phyloP scores from a whole-genome alignment of 92 coral and sea anemone genomes.

The Meandrina meandrites region DNA sequence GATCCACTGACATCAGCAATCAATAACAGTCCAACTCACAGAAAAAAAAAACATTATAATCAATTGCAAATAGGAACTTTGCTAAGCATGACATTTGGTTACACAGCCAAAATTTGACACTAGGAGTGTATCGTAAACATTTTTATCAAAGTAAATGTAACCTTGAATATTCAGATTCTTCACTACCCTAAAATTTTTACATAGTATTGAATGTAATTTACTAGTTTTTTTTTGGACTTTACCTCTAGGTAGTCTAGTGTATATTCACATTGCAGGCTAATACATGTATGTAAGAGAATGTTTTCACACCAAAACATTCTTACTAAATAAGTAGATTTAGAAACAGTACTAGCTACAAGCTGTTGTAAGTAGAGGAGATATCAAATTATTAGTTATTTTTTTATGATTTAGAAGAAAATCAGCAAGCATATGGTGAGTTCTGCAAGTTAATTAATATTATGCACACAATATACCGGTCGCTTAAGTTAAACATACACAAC shows the following conservation, averaged over 20 bases:
- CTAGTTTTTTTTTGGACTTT: too few species aligned
- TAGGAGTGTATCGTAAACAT: neutral
- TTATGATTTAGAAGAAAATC: neutral
- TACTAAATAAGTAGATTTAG: neutral
- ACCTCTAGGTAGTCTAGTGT: too few species aligned
- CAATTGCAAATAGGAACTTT: too few species aligned
- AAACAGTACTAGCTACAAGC: conserved; percentile 8
- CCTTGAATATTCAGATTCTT: neutral
- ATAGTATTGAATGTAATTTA: too few species aligned
- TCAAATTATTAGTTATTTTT: neutral
- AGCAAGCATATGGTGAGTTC: conserved; percentile 4
- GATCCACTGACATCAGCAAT: too few species aligned
- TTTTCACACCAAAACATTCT: neutral
- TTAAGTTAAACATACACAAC: neutral
- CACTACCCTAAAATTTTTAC: too few species aligned
- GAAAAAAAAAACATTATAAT: too few species aligned
- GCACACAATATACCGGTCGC: neutral
- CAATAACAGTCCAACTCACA: too few species aligned
- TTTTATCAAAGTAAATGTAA: neutral
- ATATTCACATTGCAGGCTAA: neutral
- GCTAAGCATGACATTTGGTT: neutral
- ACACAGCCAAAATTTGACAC: neutral
- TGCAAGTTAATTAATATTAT: neutral
- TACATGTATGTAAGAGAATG: neutral
- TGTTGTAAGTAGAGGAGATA: neutral